phyloP scores from a whole-genome alignment of 2,113 vertebrate species.

The Campylomormyrus numenius region DNA sequence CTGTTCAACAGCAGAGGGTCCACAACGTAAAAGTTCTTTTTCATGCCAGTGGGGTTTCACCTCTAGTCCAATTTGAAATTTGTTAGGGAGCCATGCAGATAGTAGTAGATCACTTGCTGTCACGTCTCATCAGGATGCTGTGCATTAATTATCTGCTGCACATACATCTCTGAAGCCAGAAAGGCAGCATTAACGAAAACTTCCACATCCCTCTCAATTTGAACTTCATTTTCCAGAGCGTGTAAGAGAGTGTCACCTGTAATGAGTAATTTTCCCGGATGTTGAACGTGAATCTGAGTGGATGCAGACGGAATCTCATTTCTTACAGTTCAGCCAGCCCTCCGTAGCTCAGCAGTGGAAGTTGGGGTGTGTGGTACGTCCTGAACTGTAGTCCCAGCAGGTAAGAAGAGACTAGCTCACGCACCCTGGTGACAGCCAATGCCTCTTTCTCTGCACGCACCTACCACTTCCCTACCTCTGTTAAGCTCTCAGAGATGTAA shows the following conservation, averaged over 20 bases:
- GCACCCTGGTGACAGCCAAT: neutral
- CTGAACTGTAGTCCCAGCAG: constrained; percentile 18
- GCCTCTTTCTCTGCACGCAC: constrained; percentile 10
- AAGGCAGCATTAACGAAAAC: constrained; percentile 11
- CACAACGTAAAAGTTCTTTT: neutral
- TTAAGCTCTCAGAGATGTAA: neutral
- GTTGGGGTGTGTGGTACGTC: constrained; percentile 30
- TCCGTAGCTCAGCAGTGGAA: constrained; percentile 26
- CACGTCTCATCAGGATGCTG: neutral
- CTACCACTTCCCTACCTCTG: constrained; percentile 25
- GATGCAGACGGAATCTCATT: neutral
- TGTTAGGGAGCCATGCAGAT: neutral
- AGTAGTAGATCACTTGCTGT: neutral
- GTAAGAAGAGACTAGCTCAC: constrained; percentile 15
- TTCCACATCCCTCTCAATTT: constrained; percentile 19
- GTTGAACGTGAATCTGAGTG: constrained; percentile 19
- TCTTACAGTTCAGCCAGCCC: constrained; percentile 16
- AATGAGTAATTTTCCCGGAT: neutral
- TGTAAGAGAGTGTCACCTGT: constrained; percentile 13
- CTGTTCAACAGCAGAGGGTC: neutral
- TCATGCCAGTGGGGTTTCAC: neutral
- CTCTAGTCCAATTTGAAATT: neutral
- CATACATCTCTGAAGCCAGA: neutral
- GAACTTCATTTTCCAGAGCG: neutral
- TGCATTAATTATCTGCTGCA: neutral